Conservation (phyloP, 2,113 vertebrate genomes). For the Odobenus rosmarus region DNA sequence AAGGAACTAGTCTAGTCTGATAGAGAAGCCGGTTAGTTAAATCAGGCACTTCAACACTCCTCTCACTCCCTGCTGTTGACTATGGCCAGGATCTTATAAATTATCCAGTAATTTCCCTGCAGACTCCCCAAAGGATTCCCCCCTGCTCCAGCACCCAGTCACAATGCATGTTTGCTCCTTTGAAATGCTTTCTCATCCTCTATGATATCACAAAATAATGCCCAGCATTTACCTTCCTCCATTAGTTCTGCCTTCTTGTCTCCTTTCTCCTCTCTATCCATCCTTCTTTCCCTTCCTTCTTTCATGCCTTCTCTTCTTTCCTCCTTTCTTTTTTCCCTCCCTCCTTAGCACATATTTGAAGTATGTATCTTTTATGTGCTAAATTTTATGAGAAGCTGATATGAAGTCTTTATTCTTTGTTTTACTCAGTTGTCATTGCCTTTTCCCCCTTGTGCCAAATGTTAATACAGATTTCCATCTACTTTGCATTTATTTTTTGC, state of each 20-base stretch:
- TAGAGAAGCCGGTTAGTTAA: not conserved
- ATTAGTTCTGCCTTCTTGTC: not conserved
- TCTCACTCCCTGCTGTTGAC: not conserved
- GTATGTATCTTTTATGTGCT: no score
- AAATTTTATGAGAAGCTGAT: not conserved
- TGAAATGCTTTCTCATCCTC: not conserved
- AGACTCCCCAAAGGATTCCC: not conserved
- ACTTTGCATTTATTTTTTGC: conserved; percentile 33
- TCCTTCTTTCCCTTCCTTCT: not conserved
- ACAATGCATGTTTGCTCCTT: not conserved
- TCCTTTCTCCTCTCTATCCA: not conserved
- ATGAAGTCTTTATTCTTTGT: not conserved
- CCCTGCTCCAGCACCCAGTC: rapidly evolving
- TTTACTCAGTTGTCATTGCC: not conserved
- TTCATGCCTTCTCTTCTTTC: not conserved
- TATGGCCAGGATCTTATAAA: not conserved
- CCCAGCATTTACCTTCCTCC: not conserved
- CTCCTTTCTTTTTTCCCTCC: not conserved
- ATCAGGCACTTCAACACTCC: not conserved
- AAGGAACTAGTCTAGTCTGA: not conserved
- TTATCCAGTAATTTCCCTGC: not conserved
- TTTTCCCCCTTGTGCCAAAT: conserved; percentile 1
- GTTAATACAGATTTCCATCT: conserved; percentile 19
- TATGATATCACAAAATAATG: not conserved
- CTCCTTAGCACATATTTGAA: not conserved